These are phyloP conservation scores for Eulemur mongoz DNA, from an alignment of 2,797 vertebrate species.

Conservation along the genomic window DNA sequence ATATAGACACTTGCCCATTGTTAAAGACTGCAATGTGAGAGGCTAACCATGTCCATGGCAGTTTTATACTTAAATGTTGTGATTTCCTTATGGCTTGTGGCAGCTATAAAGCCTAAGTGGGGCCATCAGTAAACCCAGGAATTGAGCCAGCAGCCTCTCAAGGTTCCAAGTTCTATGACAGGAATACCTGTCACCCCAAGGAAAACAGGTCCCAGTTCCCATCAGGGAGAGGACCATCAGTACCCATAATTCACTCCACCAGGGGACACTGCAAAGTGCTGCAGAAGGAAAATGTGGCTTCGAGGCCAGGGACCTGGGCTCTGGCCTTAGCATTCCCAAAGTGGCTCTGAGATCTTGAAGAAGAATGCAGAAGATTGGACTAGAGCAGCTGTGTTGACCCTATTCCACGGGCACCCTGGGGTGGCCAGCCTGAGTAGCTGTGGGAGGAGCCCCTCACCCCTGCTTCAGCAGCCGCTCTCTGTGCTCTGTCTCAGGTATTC, in stretches of 20 bases:
- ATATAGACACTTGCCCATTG: too few relatives aligned
- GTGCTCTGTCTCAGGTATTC: neutral
- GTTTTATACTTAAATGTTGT: neutral
- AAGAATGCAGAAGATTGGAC: neutral
- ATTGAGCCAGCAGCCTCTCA: neutral
- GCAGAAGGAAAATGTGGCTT: neutral
- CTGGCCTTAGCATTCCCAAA: neutral
- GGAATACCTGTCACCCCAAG: neutral
- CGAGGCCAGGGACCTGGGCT: neutral
- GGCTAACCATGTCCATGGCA: rapidly evolving
- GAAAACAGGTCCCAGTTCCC: neutral
- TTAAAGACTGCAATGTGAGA: neutral
- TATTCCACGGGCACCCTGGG: neutral
- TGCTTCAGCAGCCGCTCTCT: neutral
- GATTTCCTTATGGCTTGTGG: neutral
- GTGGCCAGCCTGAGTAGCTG: neutral
- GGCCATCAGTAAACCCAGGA: neutral
- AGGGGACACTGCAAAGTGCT: neutral
- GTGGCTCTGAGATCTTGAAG: neutral
- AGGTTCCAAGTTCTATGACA: neutral
- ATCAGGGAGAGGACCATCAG: neutral
- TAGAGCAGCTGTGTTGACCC: neutral
- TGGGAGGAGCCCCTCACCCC: neutral
- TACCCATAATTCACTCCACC: too few relatives aligned
- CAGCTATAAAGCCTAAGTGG: neutral